Evolutionary conservation across 2,113 vertebrate genomes (phyloP).

Genomic region (Rhadina sibilatrix): DNA sequence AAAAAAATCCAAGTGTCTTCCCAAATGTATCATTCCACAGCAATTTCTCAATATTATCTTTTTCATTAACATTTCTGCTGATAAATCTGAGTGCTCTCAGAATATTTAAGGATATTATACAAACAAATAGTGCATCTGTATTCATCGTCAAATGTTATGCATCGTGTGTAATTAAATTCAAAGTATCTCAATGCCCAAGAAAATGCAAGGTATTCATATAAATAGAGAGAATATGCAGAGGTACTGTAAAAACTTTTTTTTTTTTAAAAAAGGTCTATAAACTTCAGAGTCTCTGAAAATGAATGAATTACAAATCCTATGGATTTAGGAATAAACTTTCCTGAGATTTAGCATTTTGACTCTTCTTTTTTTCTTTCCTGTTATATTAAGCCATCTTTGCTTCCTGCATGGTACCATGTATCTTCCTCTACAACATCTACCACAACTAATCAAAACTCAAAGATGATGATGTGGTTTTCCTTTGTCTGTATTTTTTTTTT

Average conservation of each 20-base stretch:
- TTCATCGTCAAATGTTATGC: not conserved
- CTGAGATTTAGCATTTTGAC: not conserved
- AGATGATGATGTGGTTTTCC: not conserved
- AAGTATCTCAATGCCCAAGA: not conserved
- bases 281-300: not conserved
- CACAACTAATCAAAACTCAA: not conserved
- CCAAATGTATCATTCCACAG: not conserved
- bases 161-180: not conserved
- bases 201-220: not conserved
- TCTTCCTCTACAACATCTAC: not conserved
- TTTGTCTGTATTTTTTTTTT: not conserved
- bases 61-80: not conserved
- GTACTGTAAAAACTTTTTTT: not conserved
- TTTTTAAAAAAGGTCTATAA: not conserved
- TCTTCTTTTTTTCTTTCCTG: not conserved
- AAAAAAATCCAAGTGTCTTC: not conserved
- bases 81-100: not conserved
- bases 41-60: not conserved
- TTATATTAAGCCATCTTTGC: not conserved
- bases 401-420: not conserved
- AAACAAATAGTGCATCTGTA: not conserved
- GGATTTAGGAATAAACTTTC: not conserved
- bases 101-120: not conserved
- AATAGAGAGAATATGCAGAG: not conserved
- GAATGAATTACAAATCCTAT: rapidly evolving